Percentiles rank a stretch among this genome's conserved stretches.
These are phyloP conservation scores for Tarsius wallacei DNA, from an alignment of 2,797 vertebrate species.

Conservation along the genomic window DNA sequence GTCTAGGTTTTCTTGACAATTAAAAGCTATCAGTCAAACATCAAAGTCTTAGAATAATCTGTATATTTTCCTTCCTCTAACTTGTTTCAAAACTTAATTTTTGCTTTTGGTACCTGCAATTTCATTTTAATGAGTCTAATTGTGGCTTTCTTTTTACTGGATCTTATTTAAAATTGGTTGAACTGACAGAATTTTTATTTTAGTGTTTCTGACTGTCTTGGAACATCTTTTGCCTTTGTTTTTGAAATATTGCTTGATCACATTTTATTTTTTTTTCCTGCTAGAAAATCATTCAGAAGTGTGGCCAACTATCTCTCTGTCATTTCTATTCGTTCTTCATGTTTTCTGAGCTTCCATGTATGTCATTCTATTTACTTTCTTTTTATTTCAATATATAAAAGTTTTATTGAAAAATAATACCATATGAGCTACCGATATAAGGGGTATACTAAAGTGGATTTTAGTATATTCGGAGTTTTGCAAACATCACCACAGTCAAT, in stretches of 20 bases:
- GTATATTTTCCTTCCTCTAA: neutral
- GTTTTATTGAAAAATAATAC: constrained; percentile 12
- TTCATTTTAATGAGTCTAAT: neutral
- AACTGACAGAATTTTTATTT: neutral
- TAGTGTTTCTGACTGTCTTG: neutral
- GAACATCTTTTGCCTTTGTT: neutral
- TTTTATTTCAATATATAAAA: neutral
- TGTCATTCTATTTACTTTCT: neutral
- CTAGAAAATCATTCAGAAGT: neutral
- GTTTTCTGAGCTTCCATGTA: neutral
- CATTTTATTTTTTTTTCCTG: neutral
- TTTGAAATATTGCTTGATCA: neutral
- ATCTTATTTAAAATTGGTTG: neutral
- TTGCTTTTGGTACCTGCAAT: neutral
- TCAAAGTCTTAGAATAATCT: neutral
- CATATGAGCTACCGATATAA: neutral
- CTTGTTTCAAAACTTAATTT: neutral
- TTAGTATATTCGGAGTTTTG: neutral
- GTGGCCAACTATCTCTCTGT: neutral
- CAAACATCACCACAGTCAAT: neutral
- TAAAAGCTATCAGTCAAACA: neutral
- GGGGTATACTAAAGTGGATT: neutral
- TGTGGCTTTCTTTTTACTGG: neutral
- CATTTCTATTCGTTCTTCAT: neutral
- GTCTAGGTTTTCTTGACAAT: neutral